phyloP scores from a whole-genome alignment of 2,888 invertebrate genomes.

The Norana najaformis region DNA sequence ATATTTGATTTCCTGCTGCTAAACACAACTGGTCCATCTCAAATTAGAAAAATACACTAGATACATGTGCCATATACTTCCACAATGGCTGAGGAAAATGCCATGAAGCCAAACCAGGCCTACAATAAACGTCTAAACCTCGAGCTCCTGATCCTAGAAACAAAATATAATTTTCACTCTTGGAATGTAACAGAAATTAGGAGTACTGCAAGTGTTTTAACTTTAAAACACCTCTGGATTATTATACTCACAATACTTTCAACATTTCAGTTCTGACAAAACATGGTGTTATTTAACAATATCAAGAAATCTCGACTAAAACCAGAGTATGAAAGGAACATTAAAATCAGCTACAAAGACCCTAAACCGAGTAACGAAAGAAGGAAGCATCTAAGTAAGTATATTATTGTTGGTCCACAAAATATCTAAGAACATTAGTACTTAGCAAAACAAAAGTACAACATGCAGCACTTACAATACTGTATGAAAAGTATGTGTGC shows the following conservation, averaged over 20 bases:
- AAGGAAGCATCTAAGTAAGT: conserved; percentile 7
- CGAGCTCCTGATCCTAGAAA: background rate
- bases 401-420: conserved; percentile 4
- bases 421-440: background rate
- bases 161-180: background rate
- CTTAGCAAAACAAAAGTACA: no score
- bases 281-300: no score
- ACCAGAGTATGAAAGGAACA: background rate
- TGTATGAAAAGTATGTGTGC: no score
- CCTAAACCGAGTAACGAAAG: background rate
- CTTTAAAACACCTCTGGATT: background rate
- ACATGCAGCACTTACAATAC: no score
- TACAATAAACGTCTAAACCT: background rate
- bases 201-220: background rate
- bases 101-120: background rate
- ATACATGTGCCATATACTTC: no score
- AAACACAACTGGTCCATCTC: background rate
- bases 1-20: background rate
- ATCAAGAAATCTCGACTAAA: background rate
- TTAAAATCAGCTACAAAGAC: background rate
- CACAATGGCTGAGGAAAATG: background rate
- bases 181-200: background rate
- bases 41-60: background rate
- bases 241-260: background rate
- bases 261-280: no score